phyloP scores from a whole-genome alignment of 2,113 vertebrate species.

The Amphiprion percula region DNA sequence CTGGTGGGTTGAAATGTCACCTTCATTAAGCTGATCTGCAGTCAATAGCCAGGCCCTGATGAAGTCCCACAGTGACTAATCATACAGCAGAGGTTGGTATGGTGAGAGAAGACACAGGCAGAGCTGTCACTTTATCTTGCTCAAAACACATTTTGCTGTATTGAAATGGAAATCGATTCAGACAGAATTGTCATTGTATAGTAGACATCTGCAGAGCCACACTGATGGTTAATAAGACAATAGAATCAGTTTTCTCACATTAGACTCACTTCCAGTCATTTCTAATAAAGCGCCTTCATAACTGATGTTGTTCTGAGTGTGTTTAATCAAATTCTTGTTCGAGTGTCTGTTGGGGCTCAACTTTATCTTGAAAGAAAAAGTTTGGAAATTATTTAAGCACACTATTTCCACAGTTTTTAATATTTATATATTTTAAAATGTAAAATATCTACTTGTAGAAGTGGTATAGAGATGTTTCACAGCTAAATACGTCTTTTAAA shows the following conservation, averaged over 20 bases:
- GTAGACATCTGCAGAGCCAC: background rate
- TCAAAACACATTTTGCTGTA: slow-evolving; percentile 34
- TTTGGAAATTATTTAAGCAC: background rate
- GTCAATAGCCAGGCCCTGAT: slow-evolving; percentile 65
- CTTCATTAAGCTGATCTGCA: slow-evolving; percentile 65
- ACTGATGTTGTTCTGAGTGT: slow-evolving; percentile 6
- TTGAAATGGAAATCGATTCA: slow-evolving; percentile 35
- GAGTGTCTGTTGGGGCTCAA: background rate
- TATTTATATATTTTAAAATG: no score
- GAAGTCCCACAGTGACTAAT: slow-evolving; percentile 67
- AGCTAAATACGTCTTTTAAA: no score
- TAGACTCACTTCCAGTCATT: background rate
- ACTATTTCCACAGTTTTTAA: background rate
- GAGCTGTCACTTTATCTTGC: slow-evolving; percentile 31
- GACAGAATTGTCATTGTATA: background rate
- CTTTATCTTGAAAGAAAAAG: background rate
- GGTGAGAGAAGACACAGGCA: slow-evolving; percentile 6
- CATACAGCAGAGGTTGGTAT: slow-evolving; percentile 39
- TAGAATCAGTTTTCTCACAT: slow-evolving; percentile 17
- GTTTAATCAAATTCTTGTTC: slow-evolving; percentile 23
- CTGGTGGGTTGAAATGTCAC: slow-evolving; percentile 65
- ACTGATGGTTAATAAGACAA: slow-evolving; percentile 7
- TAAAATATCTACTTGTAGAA: background rate
- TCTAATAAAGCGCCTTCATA: background rate
- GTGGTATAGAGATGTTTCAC: background rate